phyloP scores from a whole-genome alignment of 37 sponge, comb jelly and placozoan species.

The Agelas oroides region DNA sequence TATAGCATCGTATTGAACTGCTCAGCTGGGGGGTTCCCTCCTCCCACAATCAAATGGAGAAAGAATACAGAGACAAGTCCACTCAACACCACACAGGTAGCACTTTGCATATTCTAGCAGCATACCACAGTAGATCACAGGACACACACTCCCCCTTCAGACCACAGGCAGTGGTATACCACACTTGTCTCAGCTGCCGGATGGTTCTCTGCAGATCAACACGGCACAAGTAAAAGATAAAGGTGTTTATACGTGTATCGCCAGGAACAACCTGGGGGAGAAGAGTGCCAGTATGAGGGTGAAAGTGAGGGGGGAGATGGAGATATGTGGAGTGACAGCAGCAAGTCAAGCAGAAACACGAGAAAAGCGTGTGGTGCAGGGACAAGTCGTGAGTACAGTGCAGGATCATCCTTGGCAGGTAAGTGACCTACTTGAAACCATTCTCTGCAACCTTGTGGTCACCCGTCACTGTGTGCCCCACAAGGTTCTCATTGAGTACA shows the following conservation, averaged over 20 bases:
- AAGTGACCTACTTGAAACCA: too few relatives aligned
- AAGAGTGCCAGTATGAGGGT: neutral
- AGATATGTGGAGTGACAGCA: slow-evolving; percentile 22
- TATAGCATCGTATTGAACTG: slow-evolving; percentile 34
- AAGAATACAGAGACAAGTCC: neutral
- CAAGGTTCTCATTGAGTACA: slow-evolving; percentile 39
- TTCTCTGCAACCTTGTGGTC: too few relatives aligned
- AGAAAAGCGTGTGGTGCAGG: neutral
- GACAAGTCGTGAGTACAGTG: neutral
- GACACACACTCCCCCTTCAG: too few relatives aligned
- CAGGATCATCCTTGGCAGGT: slow-evolving; percentile 33
- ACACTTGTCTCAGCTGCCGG: neutral
- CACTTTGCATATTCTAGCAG: too few relatives aligned
- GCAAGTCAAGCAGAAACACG: neutral
- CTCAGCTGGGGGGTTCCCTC: neutral
- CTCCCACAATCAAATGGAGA: slow-evolving; percentile 15
- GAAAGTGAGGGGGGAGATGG: neutral
- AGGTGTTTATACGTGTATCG: slow-evolving; percentile 13
- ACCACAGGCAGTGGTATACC: neutral
- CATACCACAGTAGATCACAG: too few relatives aligned
- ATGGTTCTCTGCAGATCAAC: slow-evolving; percentile 20
- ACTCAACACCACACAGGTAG: too few relatives aligned
- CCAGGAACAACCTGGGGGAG: neutral
- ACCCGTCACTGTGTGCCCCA: too few relatives aligned
- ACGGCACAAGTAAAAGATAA: neutral